phyloP scores from a whole-genome alignment of 1,140 invertebrate species.

The Drosophila ironensis region DNA sequence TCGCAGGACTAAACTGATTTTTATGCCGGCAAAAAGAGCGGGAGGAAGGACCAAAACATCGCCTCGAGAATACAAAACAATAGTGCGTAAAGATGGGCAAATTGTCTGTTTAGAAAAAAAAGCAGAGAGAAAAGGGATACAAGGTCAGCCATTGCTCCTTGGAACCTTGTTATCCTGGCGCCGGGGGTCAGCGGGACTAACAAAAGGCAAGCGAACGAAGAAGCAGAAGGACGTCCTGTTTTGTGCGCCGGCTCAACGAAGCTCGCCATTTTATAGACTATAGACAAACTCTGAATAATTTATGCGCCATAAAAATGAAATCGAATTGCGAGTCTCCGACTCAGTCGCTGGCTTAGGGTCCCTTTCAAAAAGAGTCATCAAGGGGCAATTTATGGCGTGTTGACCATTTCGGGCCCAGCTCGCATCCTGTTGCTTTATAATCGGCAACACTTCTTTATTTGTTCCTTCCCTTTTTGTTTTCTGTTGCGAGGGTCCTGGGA shows the following conservation, averaged over 20 bases:
- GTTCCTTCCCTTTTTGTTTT: no score
- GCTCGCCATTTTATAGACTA: conserved; percentile 72
- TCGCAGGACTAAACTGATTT: conserved; percentile 69
- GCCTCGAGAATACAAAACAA: conserved; percentile 50
- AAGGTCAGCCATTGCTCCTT: conserved; percentile 53
- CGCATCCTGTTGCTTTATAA: conserved; percentile 30
- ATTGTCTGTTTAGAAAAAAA: conserved; percentile 64
- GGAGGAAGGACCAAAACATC: neutral
- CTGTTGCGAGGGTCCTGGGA: neutral
- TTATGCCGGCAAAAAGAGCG: conserved; percentile 33
- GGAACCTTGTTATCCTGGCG: neutral
- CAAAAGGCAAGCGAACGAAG: conserved; percentile 4
- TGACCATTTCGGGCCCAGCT: conserved; percentile 32
- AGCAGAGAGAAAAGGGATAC: conserved; percentile 56
- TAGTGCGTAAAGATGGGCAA: conserved; percentile 71
- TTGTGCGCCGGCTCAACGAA: conserved; percentile 57
- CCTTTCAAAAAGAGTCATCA: conserved; percentile 63
- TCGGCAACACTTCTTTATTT: conserved; percentile 6
- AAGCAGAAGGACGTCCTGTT: conserved; percentile 27
- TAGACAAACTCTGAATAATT: conserved; percentile 76
- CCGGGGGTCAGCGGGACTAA: neutral
- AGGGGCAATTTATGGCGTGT: conserved; percentile 63
- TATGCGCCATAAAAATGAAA: conserved; percentile 73
- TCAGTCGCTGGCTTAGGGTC: conserved; percentile 4
- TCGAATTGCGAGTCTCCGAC: conserved; percentile 52